These are phyloP conservation scores for Gallinago media DNA, from an alignment of 2,113 vertebrate species.

Conservation along the genomic window DNA sequence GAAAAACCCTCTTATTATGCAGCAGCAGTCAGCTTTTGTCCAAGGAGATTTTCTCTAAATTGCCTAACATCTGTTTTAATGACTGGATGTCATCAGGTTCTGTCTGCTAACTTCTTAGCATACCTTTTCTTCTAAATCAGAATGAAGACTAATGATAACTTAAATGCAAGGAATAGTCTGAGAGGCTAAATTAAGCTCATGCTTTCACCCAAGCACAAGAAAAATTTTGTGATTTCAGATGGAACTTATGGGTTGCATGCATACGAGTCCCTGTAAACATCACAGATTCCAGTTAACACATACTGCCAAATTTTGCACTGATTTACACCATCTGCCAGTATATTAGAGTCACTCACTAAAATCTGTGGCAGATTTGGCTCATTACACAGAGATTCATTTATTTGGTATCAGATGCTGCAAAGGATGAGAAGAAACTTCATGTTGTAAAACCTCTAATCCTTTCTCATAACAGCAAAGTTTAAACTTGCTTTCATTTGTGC, in stretches of 20 bases:
- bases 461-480: neutral
- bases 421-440: neutral
- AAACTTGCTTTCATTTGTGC: neutral
- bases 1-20: neutral
- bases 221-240: neutral
- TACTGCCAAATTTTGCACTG: conserved; percentile 26
- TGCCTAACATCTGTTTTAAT: neutral
- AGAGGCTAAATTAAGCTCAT: neutral
- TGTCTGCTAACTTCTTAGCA: neutral
- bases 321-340: conserved; percentile 51
- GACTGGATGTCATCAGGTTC: neutral
- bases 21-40: neutral
- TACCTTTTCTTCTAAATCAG: neutral
- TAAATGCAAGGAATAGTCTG: neutral
- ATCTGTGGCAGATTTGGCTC: conserved; percentile 26
- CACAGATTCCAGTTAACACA: neutral
- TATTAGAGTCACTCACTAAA: conserved; percentile 16
- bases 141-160: neutral
- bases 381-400: conserved; percentile 5
- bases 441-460: neutral
- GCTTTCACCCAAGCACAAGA: neutral
- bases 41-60: neutral
- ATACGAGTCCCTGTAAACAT: neutral
- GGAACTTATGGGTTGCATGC: neutral
- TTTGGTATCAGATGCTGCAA: neutral